These are phyloP conservation scores for Anoura caudifer DNA, from an alignment of 2,113 vertebrate species.

Conservation along the genomic window DNA sequence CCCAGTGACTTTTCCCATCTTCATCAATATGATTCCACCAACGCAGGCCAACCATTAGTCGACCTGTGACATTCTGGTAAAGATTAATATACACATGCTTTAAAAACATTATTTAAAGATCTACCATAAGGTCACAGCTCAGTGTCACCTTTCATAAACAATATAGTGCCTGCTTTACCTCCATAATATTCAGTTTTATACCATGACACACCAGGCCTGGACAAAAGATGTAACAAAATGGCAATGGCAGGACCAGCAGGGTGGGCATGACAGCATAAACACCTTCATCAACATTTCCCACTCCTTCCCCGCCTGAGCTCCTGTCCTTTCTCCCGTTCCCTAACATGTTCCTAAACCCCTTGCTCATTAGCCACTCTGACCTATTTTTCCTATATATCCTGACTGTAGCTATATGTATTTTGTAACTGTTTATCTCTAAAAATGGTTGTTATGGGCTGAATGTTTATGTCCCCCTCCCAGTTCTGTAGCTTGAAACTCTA, in stretches of 20 bases:
- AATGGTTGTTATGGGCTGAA: not conserved
- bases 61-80: conserved; percentile 91
- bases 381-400: not conserved
- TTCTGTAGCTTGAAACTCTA: not conserved
- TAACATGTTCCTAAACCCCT: not conserved
- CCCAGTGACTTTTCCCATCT: conserved; percentile 94
- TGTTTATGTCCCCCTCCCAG: not conserved
- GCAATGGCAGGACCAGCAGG: not conserved
- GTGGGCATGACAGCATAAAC: not conserved
- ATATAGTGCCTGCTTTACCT: not conserved
- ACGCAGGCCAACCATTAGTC: conserved; percentile 93
- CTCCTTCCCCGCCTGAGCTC: not conserved
- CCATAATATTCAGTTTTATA: not conserved
- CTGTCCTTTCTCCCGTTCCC: not conserved
- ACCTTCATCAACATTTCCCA: not conserved
- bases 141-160: not conserved
- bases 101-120: not conserved
- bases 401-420: not conserved
- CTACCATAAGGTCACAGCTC: not conserved
- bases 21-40: conserved; percentile 99
- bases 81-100: not conserved
- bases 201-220: not conserved
- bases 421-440: not conserved
- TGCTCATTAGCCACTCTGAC: not conserved
- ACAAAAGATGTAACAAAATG: not conserved